These are phyloP conservation scores for Caenorhabditis sp. DNA, from an alignment of 2,888 invertebrate species.

Conservation along the genomic window DNA sequence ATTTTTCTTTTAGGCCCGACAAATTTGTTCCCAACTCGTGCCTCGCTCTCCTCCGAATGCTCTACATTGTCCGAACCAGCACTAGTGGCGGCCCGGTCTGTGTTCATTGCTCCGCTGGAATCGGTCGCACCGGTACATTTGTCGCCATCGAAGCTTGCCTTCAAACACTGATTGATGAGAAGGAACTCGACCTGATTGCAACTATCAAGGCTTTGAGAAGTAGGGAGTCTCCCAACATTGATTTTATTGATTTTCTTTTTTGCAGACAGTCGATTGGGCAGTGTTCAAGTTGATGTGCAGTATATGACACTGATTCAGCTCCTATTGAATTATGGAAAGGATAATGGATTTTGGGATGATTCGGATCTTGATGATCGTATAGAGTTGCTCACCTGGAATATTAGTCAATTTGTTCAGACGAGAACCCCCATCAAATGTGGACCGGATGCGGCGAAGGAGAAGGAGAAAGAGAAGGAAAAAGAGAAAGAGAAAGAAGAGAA, in stretches of 20 bases:
- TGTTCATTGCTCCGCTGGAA: constrained; percentile 40
- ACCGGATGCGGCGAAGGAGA: background rate
- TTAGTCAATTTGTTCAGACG: constrained; percentile 31
- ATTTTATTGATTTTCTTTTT: background rate
- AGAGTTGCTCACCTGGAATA: constrained; percentile 37
- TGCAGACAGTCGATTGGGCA: constrained; percentile 31
- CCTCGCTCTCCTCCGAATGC: constrained; percentile 32
- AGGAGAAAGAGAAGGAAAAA: background rate
- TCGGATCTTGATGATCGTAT: constrained; percentile 37
- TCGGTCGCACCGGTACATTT: constrained; percentile 41
- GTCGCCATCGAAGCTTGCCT: constrained; percentile 37
- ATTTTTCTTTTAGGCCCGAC: constrained; percentile 26
- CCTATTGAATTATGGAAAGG: constrained; percentile 32
- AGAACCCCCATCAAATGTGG: constrained; percentile 6
- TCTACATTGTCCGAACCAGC: constrained; percentile 25
- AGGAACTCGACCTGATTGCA: constrained; percentile 28
- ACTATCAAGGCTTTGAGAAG: constrained; percentile 29
- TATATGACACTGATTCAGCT: constrained; percentile 38
- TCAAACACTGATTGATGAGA: constrained; percentile 32
- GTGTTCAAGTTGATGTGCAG: constrained; percentile 44
- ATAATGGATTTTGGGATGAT: constrained; percentile 41
- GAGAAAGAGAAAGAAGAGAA: background rate
- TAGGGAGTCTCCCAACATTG: too few species aligned
- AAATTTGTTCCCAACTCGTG: constrained; percentile 30
- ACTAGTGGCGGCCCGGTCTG: constrained; percentile 19